These are phyloP conservation scores for Harmothoe impar DNA, from an alignment of 2,888 invertebrate genomes.

Conservation along the genomic window DNA sequence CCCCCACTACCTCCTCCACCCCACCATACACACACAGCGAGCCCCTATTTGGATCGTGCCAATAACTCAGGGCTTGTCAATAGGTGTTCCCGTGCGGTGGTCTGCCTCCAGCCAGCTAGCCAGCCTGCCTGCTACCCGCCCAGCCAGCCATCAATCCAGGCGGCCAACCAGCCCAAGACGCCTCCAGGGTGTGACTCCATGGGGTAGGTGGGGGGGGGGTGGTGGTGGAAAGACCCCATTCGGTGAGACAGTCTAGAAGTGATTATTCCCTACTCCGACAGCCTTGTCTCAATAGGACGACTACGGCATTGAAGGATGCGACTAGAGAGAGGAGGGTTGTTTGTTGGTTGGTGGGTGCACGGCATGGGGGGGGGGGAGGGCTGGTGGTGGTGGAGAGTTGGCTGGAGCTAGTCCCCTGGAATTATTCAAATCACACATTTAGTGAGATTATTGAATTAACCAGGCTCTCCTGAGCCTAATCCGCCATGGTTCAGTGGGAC, in stretches of 20 bases:
- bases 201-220: background rate
- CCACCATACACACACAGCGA: background rate
- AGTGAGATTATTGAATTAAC: constrained; percentile 23
- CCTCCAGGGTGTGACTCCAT: background rate
- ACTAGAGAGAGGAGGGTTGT: background rate
- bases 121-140: background rate
- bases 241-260: background rate
- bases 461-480: constrained; percentile 6
- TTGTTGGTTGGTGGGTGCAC: background rate
- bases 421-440: constrained; percentile 29
- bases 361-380: background rate
- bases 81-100: background rate
- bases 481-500: constrained; percentile 22
- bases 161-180: constrained; percentile 2
- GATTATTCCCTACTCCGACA: background rate
- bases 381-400: background rate
- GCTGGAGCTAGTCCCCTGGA: background rate
- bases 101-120: constrained; percentile 15
- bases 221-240: background rate
- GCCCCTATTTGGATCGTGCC: constrained; percentile 7
- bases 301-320: background rate
- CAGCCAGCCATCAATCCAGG: constrained; percentile 8
- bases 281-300: background rate
- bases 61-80: constrained; percentile 13
- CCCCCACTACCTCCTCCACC: background rate